These are phyloP conservation scores for Heliconius melpomene DNA, from an alignment of 1,140 invertebrate species.

Conservation along the genomic window DNA sequence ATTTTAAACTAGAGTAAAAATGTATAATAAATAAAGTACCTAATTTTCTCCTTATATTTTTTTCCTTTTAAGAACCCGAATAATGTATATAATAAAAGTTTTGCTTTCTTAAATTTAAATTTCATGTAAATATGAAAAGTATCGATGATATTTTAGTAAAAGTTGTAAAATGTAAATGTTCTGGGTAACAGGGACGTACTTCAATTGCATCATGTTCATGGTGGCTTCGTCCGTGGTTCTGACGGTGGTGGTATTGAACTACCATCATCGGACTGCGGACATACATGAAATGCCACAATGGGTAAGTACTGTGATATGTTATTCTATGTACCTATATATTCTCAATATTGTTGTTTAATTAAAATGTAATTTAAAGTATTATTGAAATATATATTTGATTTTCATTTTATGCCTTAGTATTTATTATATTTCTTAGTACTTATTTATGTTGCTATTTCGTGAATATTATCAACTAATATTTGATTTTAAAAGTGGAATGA, in stretches of 20 bases:
- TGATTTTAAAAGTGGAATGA: too few relatives aligned
- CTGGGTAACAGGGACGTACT: constrained; percentile 93
- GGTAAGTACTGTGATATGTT: constrained; percentile 84
- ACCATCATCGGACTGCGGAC: constrained; percentile 98
- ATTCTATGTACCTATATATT: too few relatives aligned
- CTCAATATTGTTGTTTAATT: neutral
- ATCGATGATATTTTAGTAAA: neutral
- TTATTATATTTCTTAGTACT: too few relatives aligned
- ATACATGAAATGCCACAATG: constrained; percentile 98
- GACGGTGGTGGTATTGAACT: constrained; percentile 98
- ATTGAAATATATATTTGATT: too few relatives aligned
- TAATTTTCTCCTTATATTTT: constrained; percentile 59
- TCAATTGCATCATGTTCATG: constrained; percentile 99
- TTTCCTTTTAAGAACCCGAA: neutral
- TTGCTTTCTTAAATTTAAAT: neutral
- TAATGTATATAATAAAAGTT: neutral
- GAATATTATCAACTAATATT: too few relatives aligned
- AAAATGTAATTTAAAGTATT: too few relatives aligned
- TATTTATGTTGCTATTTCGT: too few relatives aligned
- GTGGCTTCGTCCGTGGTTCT: constrained; percentile 98
- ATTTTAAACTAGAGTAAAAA: constrained; percentile 12
- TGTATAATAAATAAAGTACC: constrained; percentile 37
- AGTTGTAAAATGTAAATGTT: constrained; percentile 18
- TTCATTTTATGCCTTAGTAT: too few relatives aligned
- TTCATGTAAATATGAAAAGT: neutral